Base-by-base conservation (phyloP, 1,140 invertebrate species). In the Diorhabda carinulata region DNA sequence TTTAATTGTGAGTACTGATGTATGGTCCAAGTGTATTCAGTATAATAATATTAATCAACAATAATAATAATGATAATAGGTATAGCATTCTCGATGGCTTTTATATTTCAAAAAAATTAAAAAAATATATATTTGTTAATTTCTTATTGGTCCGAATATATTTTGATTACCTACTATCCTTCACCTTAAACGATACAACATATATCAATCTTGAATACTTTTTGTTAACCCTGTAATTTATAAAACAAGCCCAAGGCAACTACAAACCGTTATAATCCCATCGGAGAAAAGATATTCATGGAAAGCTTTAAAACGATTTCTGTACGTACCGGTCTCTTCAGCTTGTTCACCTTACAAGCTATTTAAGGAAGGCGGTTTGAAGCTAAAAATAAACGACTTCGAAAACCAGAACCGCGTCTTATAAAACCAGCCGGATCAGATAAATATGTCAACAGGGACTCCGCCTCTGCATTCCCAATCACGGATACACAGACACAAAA, bases 381-480 rank as follows among this genome's bases (percentile, higher is more conserved):
- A 52, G 47, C 47, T 52, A n/a, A 77, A 79, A 76, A 75, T 73
- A 78, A 74, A 79, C 73, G 71, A 70, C 71, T 72, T 70, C 69
- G 61, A 68, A 73, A 74, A 73, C 72, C 72, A 71, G 71, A 79
- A 68, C 72, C 71, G 73, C 64, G 68, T 40, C 67, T 68, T 72
- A 73, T 75, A 74, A 71, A 78, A 76, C 74, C 75, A 72, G 75
- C 77, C 76, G 76, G 70, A 74, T 77, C 75, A 74, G 76, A 79
- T 79, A 79, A 79, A 79, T 76, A 79, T 77, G 77, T 79, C 78
- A 79, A 74, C 74, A 64, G 72, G 72, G 70, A 71, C 76, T 69
- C 76, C 78, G 75, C 78, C 78, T 77, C 74, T 70, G 70, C 72
- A 9, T 62, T 70, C 74, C 73, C 73, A 74, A 76, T 76, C 74